phyloP scores from a whole-genome alignment of 2,888 invertebrate species.

The Hypomecis punctinalis region DNA sequence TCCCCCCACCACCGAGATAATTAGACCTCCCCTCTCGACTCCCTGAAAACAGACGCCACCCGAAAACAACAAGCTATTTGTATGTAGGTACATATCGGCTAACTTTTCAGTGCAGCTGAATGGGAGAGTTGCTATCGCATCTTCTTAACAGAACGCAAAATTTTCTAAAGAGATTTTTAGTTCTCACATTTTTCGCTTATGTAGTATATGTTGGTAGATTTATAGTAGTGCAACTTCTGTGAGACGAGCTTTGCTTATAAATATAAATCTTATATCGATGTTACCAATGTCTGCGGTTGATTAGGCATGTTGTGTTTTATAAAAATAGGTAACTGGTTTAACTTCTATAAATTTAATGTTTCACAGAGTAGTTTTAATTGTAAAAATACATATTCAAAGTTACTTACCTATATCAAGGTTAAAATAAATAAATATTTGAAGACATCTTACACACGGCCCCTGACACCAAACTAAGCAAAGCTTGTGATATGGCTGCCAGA shows the following conservation, averaged over 20 bases:
- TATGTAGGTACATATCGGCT: constrained; percentile 36
- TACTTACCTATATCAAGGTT: too few species aligned
- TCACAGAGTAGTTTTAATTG: too few species aligned
- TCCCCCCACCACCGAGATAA: constrained; percentile 1
- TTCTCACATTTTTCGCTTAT: too few species aligned
- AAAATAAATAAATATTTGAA: too few species aligned
- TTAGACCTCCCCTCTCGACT: constrained; percentile 42
- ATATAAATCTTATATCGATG: constrained; percentile 10
- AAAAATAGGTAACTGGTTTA: too few species aligned
- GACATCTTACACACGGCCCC: too few species aligned
- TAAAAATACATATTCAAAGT: too few species aligned
- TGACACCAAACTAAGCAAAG: too few species aligned
- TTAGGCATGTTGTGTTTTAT: constrained; percentile 36
- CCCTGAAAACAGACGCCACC: constrained; percentile 63
- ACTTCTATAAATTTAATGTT: too few species aligned
- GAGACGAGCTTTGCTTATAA: constrained; percentile 19
- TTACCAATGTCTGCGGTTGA: neutral
- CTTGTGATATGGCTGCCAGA: too few species aligned
- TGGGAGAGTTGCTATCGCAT: neutral
- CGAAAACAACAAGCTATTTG: constrained; percentile 64
- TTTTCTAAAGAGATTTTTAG: too few species aligned
- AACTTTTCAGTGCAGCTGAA: neutral
- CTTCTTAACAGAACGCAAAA: neutral
- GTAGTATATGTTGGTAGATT: too few species aligned
- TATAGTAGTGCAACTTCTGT: constrained; percentile 21